Base-by-base conservation (phyloP, 2,888 invertebrate species). In the Megamerina dolium region DNA sequence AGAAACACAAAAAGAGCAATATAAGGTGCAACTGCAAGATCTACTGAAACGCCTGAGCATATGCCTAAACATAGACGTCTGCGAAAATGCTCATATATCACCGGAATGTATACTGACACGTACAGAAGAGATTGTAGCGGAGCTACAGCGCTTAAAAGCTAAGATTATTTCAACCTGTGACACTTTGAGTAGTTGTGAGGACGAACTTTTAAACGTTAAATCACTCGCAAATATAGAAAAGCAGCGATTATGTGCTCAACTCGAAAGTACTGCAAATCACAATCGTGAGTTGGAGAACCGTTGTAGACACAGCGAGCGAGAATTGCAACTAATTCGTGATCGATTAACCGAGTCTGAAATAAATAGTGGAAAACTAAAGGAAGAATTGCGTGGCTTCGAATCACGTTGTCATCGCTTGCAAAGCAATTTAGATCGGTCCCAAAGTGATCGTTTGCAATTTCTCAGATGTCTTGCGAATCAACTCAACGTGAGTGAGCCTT, bases 121-220 rank as follows among this genome's bases (percentile, higher is more conserved):
- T 67, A 83, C 85, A 5, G 78, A 85, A 6, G 87, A 88, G 68
- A 72, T 87, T 14, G 83, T 87, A 17, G 83, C 86, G 64, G 88
- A 85, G 57, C 75, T 80, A 37, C 78, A 80, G 14, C 75, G 83
- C 42, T 69, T 83, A 10, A 79, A 83, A 54, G 77, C 77, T 18
- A 81, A 77, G 66, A 56, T 66, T 41, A 62, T 52, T 43, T 63
- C 63, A 49, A 72, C 66, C 48, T 73, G 65, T 60, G 76, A 68
- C 52, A 70, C 75, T n/a, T 54, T 76, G 33, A 64, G 65, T 30
- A 64, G 60, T 18, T 72, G 72, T 41, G 72, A 72, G 51, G 62
- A 61, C 20, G 72, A 72, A 41, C 43, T 72, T 19, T 53, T 70
- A 8, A 70, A 67, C 43, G 39, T 70, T 2, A 69, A 70, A 39